These are phyloP conservation scores for Saxidomus purpurata DNA, from an alignment of 1,140 invertebrate genomes.

Conservation along the genomic window DNA sequence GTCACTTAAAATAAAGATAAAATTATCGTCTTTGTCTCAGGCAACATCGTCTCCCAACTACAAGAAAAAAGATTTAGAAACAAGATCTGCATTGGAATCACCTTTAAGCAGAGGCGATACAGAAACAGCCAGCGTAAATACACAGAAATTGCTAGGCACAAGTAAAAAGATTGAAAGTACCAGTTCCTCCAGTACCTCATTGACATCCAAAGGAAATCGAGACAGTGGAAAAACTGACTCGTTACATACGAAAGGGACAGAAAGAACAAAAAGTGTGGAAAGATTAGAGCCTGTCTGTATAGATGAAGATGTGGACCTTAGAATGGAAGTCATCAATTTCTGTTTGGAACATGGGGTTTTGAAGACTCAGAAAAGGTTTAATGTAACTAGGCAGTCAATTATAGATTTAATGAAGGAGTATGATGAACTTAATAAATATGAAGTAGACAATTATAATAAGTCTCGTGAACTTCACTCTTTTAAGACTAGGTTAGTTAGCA, in stretches of 20 bases:
- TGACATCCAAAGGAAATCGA: not conserved
- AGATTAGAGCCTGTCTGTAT: not conserved
- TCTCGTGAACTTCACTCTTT: constrained; percentile 4
- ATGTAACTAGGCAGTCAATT: constrained; percentile 60
- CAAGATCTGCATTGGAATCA: not conserved
- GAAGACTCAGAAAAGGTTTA: constrained; percentile 60
- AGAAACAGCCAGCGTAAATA: not conserved
- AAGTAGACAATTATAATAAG: constrained; percentile 46
- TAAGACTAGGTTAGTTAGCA: constrained; percentile 59
- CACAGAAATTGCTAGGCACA: not conserved
- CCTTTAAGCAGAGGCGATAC: no score
- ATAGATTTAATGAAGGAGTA: constrained; percentile 66
- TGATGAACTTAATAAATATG: constrained; percentile 60
- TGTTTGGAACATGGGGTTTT: constrained; percentile 59
- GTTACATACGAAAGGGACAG: not conserved
- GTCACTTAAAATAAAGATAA: constrained; percentile 52
- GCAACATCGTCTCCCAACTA: not conserved
- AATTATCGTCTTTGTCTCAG: constrained; percentile 4
- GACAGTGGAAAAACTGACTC: not conserved
- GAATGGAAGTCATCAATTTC: constrained; percentile 59
- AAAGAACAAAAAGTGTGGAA: not conserved
- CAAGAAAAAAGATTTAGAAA: not conserved
- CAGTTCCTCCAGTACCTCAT: not conserved
- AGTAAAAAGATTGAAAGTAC: no score
- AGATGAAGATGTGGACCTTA: constrained; percentile 52